Base-by-base conservation (phyloP, 2,888 invertebrate genomes). In the Orchesellides sinensis region DNA sequence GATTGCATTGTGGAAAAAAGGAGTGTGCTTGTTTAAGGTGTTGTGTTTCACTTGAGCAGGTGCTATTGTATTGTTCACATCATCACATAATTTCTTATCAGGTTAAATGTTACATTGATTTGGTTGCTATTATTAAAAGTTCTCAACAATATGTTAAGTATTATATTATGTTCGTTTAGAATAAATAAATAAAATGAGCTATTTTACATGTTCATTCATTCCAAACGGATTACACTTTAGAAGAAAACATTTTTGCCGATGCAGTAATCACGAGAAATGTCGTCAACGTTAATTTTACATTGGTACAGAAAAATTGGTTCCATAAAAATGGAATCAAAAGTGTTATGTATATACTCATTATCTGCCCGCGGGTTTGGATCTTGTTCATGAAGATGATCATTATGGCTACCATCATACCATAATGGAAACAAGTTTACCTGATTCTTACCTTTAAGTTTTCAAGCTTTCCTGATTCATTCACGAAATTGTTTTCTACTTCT, bases 281-380 rank as follows among this genome's bases (percentile, higher is more conserved):
- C 75, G 82, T 82, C 82, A 82, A 75, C 74, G 52, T 52, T 82
- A 75, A 82, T 82, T 82, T 82, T 81, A 74, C 73, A 68, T 81
- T 47, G n/a, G n/a, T n/a, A n/a, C n/a, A n/a, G n/a, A n/a, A n/a
- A n/a, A n/a, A n/a, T n/a, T n/a, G n/a, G n/a, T n/a, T n/a, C n/a
- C n/a, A n/a, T n/a, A n/a, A n/a, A n/a, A n/a, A n/a, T n/a, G n/a
- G n/a, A n/a, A n/a, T n/a, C n/a, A n/a, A n/a, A n/a, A n/a, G n/a
- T n/a, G n/a, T n/a, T n/a, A n/a, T n/a, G n/a, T n/a, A n/a, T n/a
- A n/a, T n/a, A n/a, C n/a, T n/a, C n/a, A n/a, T n/a, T n/a, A n/a
- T n/a, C n/a, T n/a, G n/a, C n/a, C n/a, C n/a, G n/a, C n/a, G n/a
- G n/a, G n/a, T n/a, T n/a, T n/a, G n/a, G 61, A 27, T 59, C 59